Evolutionary conservation across 2,888 invertebrate species (phyloP), one percentile per base, ranked within the genome.

Genomic region (Cryptocephalus primarius): DNA sequence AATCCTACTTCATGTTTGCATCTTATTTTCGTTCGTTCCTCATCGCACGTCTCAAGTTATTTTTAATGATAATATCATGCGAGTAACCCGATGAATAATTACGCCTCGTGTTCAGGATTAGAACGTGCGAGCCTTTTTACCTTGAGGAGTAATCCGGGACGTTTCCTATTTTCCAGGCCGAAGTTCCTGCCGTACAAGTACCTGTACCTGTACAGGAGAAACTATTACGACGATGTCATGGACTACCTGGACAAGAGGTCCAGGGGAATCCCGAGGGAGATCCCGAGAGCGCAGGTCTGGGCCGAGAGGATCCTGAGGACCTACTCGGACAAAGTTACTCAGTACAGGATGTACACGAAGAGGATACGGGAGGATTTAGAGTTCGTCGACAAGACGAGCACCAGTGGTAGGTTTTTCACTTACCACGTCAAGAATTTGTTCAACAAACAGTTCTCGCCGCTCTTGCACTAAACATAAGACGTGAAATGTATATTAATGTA

Each of bases 171-270:
- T 68, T 71, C 13, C 73, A 84, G 84, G 67, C 89, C 89, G 13
- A 82, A 81, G 66, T 83, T 83, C 71, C 79, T 86, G 39, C 85
- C 86, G 65, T 90, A 90, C 74, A 80, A 76, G 64, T 89, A 88
- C 68, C 75, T 88, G 68, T 85, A 84, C 72, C 83, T 88, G 68
- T 90, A 89, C 73, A 80, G 84, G 72, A 80, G 82, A 69, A 88
- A 86, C 72, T 90, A 90, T 68, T 90, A 89, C 70, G 82, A 88
- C 65, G 88, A 89, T 65, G 82, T 87, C 50, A 86, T 90, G 68
- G 82, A 83, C 63, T 90, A 84, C 72, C 70, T 90, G 70, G 84
- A 90, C 68, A 80, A 83, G 63, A 78, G 85, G 58, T 79, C 82
- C 69, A 75, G 75, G 55, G 89, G 89, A 0, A 52, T 70, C 22